Conservation (phyloP, 92 coral and sea anemone species). For the Porites lobata region DNA sequence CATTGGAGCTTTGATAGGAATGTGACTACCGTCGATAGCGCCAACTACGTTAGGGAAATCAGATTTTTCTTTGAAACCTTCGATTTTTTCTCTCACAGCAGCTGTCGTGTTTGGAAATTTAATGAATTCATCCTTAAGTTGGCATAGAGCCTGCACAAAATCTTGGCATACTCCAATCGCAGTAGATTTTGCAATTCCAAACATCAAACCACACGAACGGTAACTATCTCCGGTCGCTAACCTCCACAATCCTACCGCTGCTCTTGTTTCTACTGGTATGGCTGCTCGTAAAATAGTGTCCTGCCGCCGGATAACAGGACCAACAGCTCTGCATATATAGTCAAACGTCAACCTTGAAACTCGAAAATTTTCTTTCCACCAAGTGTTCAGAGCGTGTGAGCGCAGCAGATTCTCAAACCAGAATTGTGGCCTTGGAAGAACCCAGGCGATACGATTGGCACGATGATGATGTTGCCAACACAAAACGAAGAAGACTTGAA, state of each 20-base stretch:
- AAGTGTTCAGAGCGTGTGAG: constrained; percentile 3
- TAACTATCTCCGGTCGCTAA: constrained; percentile 26
- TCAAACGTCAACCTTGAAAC: neutral
- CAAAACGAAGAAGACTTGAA: no score
- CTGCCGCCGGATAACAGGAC: constrained; percentile 13
- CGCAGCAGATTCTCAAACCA: neutral
- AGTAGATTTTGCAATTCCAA: constrained; percentile 33
- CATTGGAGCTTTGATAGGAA: constrained; percentile 13
- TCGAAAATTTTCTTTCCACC: constrained; percentile 16
- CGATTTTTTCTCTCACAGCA: constrained; percentile 21
- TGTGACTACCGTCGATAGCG: constrained; percentile 16
- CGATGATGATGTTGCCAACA: no score
- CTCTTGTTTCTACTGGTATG: constrained; percentile 11
- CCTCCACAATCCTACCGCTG: constrained; percentile 25
- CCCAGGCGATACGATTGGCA: no score
- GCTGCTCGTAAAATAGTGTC: constrained; percentile 15
- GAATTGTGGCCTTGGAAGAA: no score
- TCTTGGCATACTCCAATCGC: constrained; percentile 38
- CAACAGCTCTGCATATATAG: constrained; percentile 12
- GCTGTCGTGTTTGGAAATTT: constrained; percentile 14
- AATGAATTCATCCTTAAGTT: constrained; percentile 33
- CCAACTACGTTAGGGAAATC: constrained; percentile 21
- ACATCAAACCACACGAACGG: constrained; percentile 25
- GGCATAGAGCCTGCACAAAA: constrained; percentile 33
- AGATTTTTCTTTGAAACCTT: constrained; percentile 25